Evolutionary conservation across 1,140 invertebrate genomes (phyloP), one percentile per base, ranked within the genome.

Genomic region (Zaprionus tsacasi): DNA sequence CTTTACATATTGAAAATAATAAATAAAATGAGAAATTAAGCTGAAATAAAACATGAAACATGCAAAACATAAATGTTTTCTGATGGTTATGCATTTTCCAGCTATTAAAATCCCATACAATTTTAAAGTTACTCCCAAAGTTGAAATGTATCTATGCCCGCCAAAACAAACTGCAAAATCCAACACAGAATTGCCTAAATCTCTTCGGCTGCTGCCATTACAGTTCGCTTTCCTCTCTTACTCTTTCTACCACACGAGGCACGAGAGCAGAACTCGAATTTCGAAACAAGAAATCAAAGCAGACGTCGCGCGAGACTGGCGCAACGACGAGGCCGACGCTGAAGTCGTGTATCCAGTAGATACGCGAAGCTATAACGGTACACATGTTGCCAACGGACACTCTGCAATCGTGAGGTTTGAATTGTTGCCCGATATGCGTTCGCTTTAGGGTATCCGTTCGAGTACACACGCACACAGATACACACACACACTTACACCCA

Each of bases 361-460:
- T 88, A 87, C 83, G 85, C 85, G 85, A 85, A 85, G 64, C 81
- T 80, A 85, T 89, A 88, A 89, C 85, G 81, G 81, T 88, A 79
- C 85, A 89, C 85, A 88, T 79, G 85, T 81, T 85, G 85, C 78
- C 75, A 72, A 76, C 85, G 85, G 85, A 88, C 60, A 45, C 54
- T 36, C 48, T 30, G 57, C 36, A 36, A 54, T 65, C 57, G 74
- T 64, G 78, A 67, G 74, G 56, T 43, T 72, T 79, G 81, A 89
- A 88, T 89, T 89, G 81, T 88, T 85, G 85, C 81, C 70, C 83
- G 78, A 87, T 89, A 87, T 89, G 80, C 74, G 83, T 87, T 83
- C 77, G 83, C 81, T 76, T 70, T 74, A 85, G 78, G 74, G 69
- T 81, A 79, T 85, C 71, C 81, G 79, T 81, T 82, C 80, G 82